Percentiles rank a stretch among this genome's conserved stretches.
Conservation (phyloP, 2,888 invertebrate genomes). For the Melinaea marsaeus region DNA sequence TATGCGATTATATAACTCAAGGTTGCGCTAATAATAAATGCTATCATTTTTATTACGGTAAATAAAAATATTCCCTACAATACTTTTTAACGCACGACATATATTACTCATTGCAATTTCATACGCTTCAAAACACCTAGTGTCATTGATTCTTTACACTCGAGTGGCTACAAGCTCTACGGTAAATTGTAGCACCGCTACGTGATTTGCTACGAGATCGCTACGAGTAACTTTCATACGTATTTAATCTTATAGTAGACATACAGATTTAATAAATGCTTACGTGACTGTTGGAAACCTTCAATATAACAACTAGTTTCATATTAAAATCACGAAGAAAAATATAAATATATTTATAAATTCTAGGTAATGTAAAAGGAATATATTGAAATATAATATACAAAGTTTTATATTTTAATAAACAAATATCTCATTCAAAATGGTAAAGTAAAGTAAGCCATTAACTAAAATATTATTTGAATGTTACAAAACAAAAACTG, state of each 20-base stretch:
- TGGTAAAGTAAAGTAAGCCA: too few relatives aligned
- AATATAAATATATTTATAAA: too few relatives aligned
- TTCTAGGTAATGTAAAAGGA: too few relatives aligned
- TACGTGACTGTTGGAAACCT: too few relatives aligned
- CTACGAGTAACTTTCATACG: slow-evolving; percentile 17
- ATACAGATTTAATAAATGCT: not conserved
- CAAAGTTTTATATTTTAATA: too few relatives aligned
- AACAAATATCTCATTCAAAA: too few relatives aligned
- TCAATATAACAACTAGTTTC: too few relatives aligned
- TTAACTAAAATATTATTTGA: not conserved
- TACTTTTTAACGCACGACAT: slow-evolving; percentile 2
- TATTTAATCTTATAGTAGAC: slow-evolving; percentile 8
- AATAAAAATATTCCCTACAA: not conserved
- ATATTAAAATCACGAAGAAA: too few relatives aligned
- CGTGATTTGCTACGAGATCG: slow-evolving; percentile 24
- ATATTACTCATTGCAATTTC: slow-evolving; percentile 12
- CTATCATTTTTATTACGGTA: not conserved
- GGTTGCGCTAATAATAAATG: not conserved
- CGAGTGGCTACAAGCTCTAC: slow-evolving; percentile 19
- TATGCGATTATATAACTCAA: too few relatives aligned
- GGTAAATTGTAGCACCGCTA: slow-evolving; percentile 25
- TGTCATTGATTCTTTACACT: slow-evolving; percentile 24
- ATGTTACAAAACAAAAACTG: not conserved
- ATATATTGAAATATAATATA: too few relatives aligned
- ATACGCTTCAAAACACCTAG: slow-evolving; percentile 20